phyloP scores from a whole-genome alignment of 2,797 vertebrate genomes.

The Arrhamphus sclerolepis region DNA sequence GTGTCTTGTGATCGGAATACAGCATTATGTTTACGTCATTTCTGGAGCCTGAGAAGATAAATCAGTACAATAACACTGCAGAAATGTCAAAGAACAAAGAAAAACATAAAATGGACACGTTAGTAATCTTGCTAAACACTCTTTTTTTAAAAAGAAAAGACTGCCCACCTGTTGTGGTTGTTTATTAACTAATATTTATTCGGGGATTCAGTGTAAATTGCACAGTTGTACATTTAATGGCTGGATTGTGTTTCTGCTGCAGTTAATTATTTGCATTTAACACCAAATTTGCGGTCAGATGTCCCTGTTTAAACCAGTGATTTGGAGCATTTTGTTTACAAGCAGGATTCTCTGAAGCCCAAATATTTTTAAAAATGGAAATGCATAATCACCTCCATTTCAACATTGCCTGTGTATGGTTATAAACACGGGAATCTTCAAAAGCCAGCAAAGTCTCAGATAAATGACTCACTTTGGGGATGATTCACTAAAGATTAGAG shows the following conservation, averaged over 20 bases:
- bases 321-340: conserved; percentile 13
- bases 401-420: conserved; percentile 58
- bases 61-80: too few species aligned
- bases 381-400: conserved; percentile 44
- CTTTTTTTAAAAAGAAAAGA: conserved; percentile 24
- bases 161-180: conserved; percentile 11
- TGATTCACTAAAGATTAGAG: conserved; percentile 53
- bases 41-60: too few species aligned
- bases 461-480: conserved; percentile 56
- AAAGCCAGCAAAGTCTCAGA: conserved; percentile 21
- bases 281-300: conserved; percentile 6
- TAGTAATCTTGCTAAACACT: conserved; percentile 23
- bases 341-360: conserved; percentile 15
- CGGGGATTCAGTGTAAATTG: not conserved
- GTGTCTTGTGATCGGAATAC: too few species aligned
- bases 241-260: conserved; percentile 11
- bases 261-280: conserved; percentile 20
- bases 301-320: conserved; percentile 1
- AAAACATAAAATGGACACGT: too few species aligned
- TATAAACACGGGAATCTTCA: conserved; percentile 47
- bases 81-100: too few species aligned
- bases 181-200: conserved; percentile 9
- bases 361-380: conserved; percentile 65
- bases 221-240: conserved; percentile 1
- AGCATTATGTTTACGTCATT: too few species aligned